Base-by-base conservation (phyloP, 2,113 vertebrate species). In the Eulacestoma nigropectus region DNA sequence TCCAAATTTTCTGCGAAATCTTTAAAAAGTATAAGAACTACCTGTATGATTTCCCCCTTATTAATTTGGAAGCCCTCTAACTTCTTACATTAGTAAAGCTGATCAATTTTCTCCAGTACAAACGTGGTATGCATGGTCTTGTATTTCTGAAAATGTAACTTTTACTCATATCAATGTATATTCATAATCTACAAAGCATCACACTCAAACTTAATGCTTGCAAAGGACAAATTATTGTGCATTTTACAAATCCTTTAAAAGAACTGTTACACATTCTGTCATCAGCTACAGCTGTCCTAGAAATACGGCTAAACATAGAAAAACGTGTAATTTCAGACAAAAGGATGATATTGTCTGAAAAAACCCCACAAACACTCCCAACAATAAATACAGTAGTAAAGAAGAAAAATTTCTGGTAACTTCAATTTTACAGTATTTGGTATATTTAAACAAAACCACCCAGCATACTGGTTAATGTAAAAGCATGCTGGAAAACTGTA, bases 281-380 rank as follows among this genome's bases (percentile, higher is more conserved):
- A 63, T 37, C 47, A 82, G 42, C n/a, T 83, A 73, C 39, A 73
- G 44, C 41, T 62, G 7, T 35, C 29, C 50, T 46, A 78, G 33
- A 80, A 75, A 95, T 9, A 47, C 3, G 4, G 7, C 21, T 74
- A 72, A 77, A 59, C 8, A 7, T 21, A 67, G 9, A 6, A 82
- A 82, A 82, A 81, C 10, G 13, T 32, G 7, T 42, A 23, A 59
- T 76, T 88, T 73, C 16, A 44, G 50, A 33, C 3, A 55, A 79
- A 74, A 81, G 3, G 3, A 74, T 27, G 29, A 55, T n/a, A 18
- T 8, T 69, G 10, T 26, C 33, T 70, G 29, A 33, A 68, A 73
- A 62, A 7, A 7, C 0, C 0, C 2, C 16, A 53, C 23, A 41
- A 65, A 44, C 5, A 81, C n/a, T 8, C 4, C 7, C 53, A 53